Conservation (phyloP, 2,888 invertebrate species). For the Hydriomena furcata region DNA sequence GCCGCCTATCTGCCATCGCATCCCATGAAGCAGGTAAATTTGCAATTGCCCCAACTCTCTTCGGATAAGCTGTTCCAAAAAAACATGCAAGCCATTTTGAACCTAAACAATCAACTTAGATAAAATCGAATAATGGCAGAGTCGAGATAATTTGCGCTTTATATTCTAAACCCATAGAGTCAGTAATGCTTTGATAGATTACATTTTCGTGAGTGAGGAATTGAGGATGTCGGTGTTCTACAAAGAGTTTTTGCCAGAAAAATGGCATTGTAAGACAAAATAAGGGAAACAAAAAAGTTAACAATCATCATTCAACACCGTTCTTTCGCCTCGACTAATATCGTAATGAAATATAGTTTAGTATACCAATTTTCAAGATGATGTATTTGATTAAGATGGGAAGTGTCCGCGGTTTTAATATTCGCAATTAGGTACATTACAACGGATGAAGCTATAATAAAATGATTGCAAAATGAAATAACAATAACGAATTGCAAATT, state of each 20-base stretch:
- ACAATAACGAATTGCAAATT: slow-evolving; percentile 36
- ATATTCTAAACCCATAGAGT: slow-evolving; percentile 45
- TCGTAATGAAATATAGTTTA: slow-evolving; percentile 15
- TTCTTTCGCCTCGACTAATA: slow-evolving; percentile 26
- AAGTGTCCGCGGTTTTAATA: slow-evolving; percentile 10
- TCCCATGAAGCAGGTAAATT: slow-evolving; percentile 65
- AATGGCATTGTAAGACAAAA: slow-evolving; percentile 46
- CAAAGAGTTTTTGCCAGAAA: slow-evolving; percentile 46
- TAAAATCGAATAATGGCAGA: slow-evolving; percentile 28
- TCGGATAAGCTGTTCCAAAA: slow-evolving; percentile 44
- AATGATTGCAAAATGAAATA: slow-evolving; percentile 28
- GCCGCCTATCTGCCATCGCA: slow-evolving; percentile 49
- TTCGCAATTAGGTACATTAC: slow-evolving; percentile 22
- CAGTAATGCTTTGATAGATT: slow-evolving; percentile 42
- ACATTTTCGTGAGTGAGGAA: slow-evolving; percentile 34
- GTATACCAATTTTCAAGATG: slow-evolving; percentile 20
- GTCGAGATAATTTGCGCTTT: slow-evolving; percentile 45
- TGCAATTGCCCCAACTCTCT: slow-evolving; percentile 58
- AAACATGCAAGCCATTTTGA: slow-evolving; percentile 50
- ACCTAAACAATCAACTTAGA: slow-evolving; percentile 42
- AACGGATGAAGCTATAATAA: slow-evolving; percentile 24
- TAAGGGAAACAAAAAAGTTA: slow-evolving; percentile 39
- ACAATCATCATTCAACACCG: slow-evolving; percentile 29
- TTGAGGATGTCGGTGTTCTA: slow-evolving; percentile 52
- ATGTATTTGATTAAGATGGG: slow-evolving; percentile 14